Evolutionary conservation across 2,888 invertebrate species (phyloP), one percentile per base, ranked within the genome.

Genomic region (Ornithoptera priamus): DNA sequence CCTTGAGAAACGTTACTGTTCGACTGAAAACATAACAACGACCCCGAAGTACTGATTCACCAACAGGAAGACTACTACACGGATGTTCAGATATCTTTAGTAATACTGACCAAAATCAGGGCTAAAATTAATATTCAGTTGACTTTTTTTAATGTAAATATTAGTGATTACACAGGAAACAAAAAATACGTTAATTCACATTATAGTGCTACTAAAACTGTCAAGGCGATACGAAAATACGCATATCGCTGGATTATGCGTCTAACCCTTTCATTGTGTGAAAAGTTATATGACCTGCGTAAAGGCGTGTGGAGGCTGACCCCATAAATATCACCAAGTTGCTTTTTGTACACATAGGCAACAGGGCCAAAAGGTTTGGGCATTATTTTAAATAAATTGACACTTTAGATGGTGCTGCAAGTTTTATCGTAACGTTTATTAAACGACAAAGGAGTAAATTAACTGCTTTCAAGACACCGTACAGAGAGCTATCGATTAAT

Each of bases 251-350:
- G 53, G 57, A 59, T 66, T 58, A 69, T 63, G 66, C 58, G 30
- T 63, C 50, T 58, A 70, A 70, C 70, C 62, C 70, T 62, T 66
- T 70, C 69, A 69, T 69, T 69, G 65, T 67, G 59, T 63, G 53
- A 24, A 65, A 62, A 66, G 59, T 59, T 70, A 62, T 70, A 70
- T 59, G 66, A 58, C 58, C 66, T 58, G 24, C 59, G 50, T 70
- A 42, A 22, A 63, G 58, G 58, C 53, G 39, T 53, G 50, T 70
- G 30, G 36, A 63, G 58, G 58, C 53, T 63, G 70, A 59, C 66
- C 70, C 53, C 65, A 70, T 66, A 70, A 70, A 70, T 70, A 70
- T 62, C 66, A 58, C 36, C n/a, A 63, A 66, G 69, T 66, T 62
- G 53, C 70, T 70, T 70, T 70, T 70, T 70, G 70, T 67, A 46